Evolutionary conservation across 1,140 invertebrate genomes (phyloP).

Genomic region (Lepidostoma basale): DNA sequence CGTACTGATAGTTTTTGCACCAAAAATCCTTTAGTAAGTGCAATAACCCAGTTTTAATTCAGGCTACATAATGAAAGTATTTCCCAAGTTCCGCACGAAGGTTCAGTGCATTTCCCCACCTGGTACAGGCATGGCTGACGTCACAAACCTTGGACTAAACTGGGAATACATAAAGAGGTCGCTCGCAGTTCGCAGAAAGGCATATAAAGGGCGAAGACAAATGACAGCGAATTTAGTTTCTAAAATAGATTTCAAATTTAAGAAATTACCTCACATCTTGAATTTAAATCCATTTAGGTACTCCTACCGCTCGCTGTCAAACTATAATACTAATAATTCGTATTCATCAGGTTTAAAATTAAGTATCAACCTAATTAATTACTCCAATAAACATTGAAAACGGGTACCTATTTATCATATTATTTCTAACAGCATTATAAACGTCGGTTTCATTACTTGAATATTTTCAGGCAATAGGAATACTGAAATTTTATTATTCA

Average conservation of each 20-base stretch:
- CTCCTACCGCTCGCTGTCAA: no score
- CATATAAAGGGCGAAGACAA: slow-evolving; percentile 49
- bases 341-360: no score
- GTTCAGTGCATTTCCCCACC: slow-evolving; percentile 53
- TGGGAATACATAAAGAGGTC: background rate
- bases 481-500: no score
- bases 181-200: slow-evolving; percentile 1
- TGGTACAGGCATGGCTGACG: slow-evolving; percentile 57
- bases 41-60: slow-evolving; percentile 62
- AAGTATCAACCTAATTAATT: no score
- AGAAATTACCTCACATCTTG: no score
- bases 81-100: slow-evolving; percentile 51
- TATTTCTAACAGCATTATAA: no score
- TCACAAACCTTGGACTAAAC: slow-evolving; percentile 47
- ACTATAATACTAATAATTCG: no score
- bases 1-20: slow-evolving; percentile 49
- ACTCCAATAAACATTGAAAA: no score
- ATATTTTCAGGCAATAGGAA: no score
- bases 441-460: no score
- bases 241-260: slow-evolving; percentile 3
- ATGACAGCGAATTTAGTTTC: slow-evolving; percentile 27
- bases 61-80: slow-evolving; percentile 58
- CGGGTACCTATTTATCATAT: no score
- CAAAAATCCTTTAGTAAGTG: slow-evolving; percentile 54
- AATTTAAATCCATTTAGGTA: no score